Percentiles rank a stretch among this genome's conserved stretches.
phyloP scores from a whole-genome alignment of 2,888 invertebrate species.

The Tenthredo amoena region DNA sequence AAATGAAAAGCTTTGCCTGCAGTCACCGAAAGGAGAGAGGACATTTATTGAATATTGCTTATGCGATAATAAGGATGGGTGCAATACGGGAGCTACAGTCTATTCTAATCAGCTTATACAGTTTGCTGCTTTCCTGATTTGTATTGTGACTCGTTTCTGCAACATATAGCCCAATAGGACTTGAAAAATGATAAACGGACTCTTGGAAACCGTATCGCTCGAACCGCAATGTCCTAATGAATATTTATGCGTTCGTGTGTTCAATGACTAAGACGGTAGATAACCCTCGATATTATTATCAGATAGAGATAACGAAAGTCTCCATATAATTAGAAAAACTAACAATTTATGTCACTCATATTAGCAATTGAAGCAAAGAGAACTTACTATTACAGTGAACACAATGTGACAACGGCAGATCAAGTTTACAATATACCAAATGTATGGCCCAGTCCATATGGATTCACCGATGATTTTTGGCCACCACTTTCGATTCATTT shows the following conservation, averaged over 20 bases:
- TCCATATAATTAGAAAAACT: not conserved
- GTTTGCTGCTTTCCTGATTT: not conserved
- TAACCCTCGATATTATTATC: not conserved
- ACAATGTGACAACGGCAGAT: too few relatives aligned
- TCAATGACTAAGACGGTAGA: not conserved
- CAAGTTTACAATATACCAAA: too few relatives aligned
- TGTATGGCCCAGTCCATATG: too few relatives aligned
- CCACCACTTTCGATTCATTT: too few relatives aligned
- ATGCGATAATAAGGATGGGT: constrained; percentile 92
- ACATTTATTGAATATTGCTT: constrained; percentile 95
- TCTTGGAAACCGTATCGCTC: not conserved
- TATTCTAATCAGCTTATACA: constrained; percentile 69
- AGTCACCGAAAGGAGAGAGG: constrained; percentile 94
- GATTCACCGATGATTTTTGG: too few relatives aligned
- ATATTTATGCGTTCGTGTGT: not conserved
- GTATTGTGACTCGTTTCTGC: not conserved
- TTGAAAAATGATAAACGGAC: not conserved
- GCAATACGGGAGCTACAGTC: constrained; percentile 81
- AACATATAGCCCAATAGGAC: not conserved
- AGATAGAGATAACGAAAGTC: not conserved
- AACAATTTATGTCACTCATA: not conserved
- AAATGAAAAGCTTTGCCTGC: constrained; percentile 93
- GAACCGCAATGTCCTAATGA: not conserved
- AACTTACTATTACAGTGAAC: too few relatives aligned
- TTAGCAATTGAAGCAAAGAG: not conserved